These are phyloP conservation scores for Leptothorax acervorum DNA, from an alignment of 2,888 invertebrate species.

Conservation along the genomic window DNA sequence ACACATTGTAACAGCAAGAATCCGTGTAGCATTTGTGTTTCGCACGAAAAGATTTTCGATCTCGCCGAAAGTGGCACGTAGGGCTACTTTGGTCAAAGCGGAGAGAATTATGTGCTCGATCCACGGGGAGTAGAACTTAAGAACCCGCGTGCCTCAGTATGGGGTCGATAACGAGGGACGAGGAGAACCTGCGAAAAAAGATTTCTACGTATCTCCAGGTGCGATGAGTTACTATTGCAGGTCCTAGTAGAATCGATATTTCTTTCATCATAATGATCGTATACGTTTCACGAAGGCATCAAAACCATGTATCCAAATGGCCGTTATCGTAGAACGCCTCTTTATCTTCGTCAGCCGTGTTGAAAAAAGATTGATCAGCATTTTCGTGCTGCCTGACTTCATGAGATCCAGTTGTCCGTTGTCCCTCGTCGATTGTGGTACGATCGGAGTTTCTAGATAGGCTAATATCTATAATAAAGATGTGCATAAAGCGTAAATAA, in stretches of 20 bases:
- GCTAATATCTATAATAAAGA: neutral
- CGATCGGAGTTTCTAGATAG: neutral
- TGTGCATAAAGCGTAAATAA: neutral
- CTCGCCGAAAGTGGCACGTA: neutral
- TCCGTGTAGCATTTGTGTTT: neutral
- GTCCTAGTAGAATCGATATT: neutral
- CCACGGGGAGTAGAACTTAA: constrained; percentile 47
- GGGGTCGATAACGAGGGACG: constrained; percentile 29
- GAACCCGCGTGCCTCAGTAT: constrained; percentile 31
- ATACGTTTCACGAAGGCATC: neutral
- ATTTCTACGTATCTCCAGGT: constrained; percentile 18
- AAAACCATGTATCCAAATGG: neutral
- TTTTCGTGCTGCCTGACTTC: neutral
- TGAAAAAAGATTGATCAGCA: neutral
- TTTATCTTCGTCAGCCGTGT: neutral
- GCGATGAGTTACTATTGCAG: neutral
- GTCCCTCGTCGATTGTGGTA: neutral
- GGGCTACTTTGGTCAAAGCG: neutral
- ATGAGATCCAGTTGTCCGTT: neutral
- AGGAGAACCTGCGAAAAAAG: constrained; percentile 8
- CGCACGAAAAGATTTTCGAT: constrained; percentile 28
- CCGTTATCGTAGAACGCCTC: neutral
- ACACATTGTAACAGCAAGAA: neutral
- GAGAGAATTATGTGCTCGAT: constrained; percentile 37
- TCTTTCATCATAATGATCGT: neutral